Evolutionary conservation across 53 echinoderm and acorn worm genomes (phyloP).

Genomic region (Echinometra lucunter): DNA sequence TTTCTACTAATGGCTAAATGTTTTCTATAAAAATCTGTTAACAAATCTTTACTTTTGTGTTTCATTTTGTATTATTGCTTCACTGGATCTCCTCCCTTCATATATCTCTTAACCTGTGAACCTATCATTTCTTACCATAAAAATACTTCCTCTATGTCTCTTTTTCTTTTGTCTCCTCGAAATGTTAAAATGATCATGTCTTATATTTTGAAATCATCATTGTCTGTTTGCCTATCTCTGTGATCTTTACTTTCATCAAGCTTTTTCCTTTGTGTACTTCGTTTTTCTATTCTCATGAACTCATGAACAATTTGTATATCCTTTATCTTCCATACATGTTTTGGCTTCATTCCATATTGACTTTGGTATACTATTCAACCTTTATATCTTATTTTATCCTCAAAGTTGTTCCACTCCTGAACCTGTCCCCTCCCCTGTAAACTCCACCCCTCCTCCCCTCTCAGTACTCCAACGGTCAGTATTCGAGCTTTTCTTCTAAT

Average conservation of each 20-base stretch:
- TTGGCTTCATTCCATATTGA: not conserved
- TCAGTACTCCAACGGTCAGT: slow-evolving; percentile 59
- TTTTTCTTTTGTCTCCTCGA: not conserved
- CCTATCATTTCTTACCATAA: not conserved
- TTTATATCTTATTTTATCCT: not conserved
- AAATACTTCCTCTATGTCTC: not conserved
- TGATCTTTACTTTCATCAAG: not conserved
- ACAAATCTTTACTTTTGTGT: slow-evolving; percentile 11
- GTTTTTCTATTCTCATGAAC: not conserved
- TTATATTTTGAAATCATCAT: not conserved
- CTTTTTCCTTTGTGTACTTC: not conserved
- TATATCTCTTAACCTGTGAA: not conserved
- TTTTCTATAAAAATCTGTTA: not conserved
- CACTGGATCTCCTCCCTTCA: slow-evolving; percentile 29
- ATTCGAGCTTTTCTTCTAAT: not conserved
- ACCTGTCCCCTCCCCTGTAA: slow-evolving; percentile 56
- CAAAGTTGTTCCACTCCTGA: slow-evolving; percentile 60
- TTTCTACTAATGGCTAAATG: not conserved
- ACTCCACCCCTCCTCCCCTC: slow-evolving; percentile 50
- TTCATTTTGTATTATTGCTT: slow-evolving; percentile 24
- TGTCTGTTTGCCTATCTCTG: not conserved
- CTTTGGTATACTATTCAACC: not conserved
- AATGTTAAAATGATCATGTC: not conserved
- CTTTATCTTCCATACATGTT: not conserved
- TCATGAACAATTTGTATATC: not conserved